Evolutionary conservation across 2,113 vertebrate species (phyloP).

Genomic region (Elephas maximus): DNA sequence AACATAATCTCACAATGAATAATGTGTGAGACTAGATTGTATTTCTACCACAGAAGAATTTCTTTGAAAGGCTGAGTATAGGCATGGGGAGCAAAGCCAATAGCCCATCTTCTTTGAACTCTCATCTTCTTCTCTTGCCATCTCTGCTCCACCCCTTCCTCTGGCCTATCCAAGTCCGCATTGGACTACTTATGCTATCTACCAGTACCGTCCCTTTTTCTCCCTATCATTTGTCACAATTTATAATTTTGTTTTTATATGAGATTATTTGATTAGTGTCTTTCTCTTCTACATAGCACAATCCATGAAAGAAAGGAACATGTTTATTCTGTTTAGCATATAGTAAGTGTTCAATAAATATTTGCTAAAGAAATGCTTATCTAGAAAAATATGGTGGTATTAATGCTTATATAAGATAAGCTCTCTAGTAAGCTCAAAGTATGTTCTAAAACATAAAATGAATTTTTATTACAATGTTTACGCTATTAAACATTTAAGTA

Average conservation of each 20-base stretch:
- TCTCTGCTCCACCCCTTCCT: rapidly evolving
- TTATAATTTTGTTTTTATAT: not conserved
- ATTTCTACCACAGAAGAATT: not conserved
- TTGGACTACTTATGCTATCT: not conserved
- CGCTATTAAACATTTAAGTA: not conserved
- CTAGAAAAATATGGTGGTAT: not conserved
- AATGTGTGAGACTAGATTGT: not conserved
- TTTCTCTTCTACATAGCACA: not conserved
- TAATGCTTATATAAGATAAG: not conserved
- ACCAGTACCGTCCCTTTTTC: not conserved
- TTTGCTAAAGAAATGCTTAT: not conserved
- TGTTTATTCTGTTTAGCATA: not conserved
- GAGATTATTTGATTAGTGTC: not conserved
- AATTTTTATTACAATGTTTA: not conserved
- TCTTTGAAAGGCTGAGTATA: not conserved
- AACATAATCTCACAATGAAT: not conserved
- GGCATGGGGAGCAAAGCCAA: not conserved
- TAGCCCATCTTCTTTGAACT: not conserved
- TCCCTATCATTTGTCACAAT: not conserved
- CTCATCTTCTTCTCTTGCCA: not conserved
- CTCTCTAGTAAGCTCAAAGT: not conserved
- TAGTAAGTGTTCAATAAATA: not conserved
- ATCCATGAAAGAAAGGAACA: not conserved
- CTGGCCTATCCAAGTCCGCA: not conserved
- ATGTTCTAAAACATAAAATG: not conserved